phyloP scores from a whole-genome alignment of 92 coral and sea anemone genomes.

The Chrysogorgia sp. region DNA sequence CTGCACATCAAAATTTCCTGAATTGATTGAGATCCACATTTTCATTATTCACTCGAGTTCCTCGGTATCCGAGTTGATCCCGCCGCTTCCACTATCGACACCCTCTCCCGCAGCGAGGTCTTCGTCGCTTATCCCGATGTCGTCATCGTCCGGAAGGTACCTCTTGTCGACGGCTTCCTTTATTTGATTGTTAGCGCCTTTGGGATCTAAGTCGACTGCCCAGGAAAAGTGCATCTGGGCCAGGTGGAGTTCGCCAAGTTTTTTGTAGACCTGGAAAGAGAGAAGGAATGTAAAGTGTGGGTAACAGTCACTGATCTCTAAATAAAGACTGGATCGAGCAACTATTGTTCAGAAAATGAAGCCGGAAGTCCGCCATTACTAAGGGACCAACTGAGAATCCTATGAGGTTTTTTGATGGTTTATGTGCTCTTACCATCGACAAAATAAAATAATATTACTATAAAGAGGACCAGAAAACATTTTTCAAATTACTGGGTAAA shows the following conservation, averaged over 20 bases:
- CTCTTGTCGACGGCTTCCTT: constrained; percentile 98
- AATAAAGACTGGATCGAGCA: no score
- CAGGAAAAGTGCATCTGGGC: constrained; percentile 99
- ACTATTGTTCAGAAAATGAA: no score
- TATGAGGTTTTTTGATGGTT: no score
- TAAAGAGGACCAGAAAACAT: no score
- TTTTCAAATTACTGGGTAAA: no score
- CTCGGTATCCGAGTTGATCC: constrained; percentile 62
- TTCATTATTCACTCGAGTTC: constrained; percentile 2
- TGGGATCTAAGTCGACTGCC: constrained; percentile 98
- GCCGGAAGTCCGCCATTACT: no score
- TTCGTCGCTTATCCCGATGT: constrained; percentile 67
- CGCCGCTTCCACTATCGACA: constrained; percentile 69
- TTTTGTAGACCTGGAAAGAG: constrained; percentile 77
- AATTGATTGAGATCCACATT: not conserved
- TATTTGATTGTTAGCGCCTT: constrained; percentile 98
- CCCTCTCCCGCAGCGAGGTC: constrained; percentile 62
- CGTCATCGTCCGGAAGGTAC: constrained; percentile 97
- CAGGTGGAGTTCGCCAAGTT: constrained; percentile 81
- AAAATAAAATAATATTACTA: no score
- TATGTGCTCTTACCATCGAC: no score
- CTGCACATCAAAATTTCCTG: no score
- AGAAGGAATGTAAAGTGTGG: not conserved
- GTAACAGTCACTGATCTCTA: no score
- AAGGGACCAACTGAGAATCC: no score